Evolutionary conservation across 2,113 vertebrate genomes (phyloP).

Genomic region (Bos indicus): DNA sequence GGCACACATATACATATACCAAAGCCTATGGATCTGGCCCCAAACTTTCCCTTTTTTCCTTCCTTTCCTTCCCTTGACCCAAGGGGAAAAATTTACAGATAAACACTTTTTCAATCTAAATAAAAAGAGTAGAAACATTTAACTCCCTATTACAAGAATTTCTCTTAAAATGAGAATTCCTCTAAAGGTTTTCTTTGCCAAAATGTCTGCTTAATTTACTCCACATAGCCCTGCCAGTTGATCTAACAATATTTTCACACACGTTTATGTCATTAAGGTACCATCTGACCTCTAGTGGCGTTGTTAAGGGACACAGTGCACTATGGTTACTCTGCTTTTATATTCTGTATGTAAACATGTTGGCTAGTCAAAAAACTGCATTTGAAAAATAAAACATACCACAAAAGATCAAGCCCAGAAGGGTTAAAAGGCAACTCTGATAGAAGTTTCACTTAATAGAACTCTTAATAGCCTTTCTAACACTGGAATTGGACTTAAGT

Average conservation of each 20-base stretch:
- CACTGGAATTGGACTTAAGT: neutral
- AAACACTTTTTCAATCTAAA: conserved; percentile 27
- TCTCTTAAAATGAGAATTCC: neutral
- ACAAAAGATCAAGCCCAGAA: neutral
- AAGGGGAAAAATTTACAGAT: neutral
- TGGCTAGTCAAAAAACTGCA: conserved; percentile 33
- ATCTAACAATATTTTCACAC: neutral
- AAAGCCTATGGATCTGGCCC: neutral
- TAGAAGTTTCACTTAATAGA: neutral
- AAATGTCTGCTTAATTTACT: conserved; percentile 10
- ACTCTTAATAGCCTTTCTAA: neutral
- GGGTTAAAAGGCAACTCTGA: neutral
- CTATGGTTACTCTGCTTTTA: conserved; percentile 65
- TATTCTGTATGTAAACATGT: conserved; percentile 56
- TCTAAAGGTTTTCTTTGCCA: neutral
- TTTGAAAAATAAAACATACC: neutral
- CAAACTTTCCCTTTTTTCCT: neutral
- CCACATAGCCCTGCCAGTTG: neutral
- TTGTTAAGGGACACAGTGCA: conserved; percentile 54
- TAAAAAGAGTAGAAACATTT: neutral
- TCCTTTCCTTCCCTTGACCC: neutral
- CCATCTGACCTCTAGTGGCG: conserved; percentile 56
- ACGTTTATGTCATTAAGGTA: conserved; percentile 50
- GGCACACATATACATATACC: neutral
- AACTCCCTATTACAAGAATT: neutral